Evolutionary conservation across 2,888 invertebrate genomes (phyloP), one percentile per base, ranked within the genome.

Genomic region (Rhyacophila evoluta): DNA sequence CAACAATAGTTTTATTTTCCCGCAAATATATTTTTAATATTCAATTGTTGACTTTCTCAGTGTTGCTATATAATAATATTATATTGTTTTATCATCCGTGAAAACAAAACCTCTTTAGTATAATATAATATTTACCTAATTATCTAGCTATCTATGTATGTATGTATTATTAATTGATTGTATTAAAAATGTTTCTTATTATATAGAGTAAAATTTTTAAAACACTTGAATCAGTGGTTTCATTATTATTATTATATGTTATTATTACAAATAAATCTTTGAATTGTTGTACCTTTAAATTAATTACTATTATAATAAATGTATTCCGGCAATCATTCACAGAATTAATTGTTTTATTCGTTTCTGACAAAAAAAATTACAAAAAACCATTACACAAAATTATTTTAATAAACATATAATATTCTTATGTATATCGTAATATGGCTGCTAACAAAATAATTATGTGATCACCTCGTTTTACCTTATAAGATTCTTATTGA

Each of bases 281-380:
- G 67, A 77, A 78, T 78, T 71, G 78, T 69, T 75, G 78, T 78
- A 72, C 75, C 72, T 72, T 67, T 28, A 28, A 11, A 68, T 12
- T 69, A 36, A 74, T 75, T 77, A 8, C 1, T 37, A 37, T 19
- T 25, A 38, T 68, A 80, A 79, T 81, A 81, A 81, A 81, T 81
- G 81, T 81, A 79, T 79, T 79, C 72, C 73, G 78, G 79, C 81
- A 81, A 81, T 81, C 77, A 70, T 75, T 71, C 74, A 81, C 81
- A 77, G 71, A 81, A 15, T 19, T 36, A 28, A 68, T 38, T 81
- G 69, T 79, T 79, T 80, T 75, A 78, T 77, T 80, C 19, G 55
- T 10, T 76, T n/a, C n/a, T n/a, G n/a, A n/a, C n/a, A n/a, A n/a
- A n/a, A n/a, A n/a, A n/a, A n/a, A n/a, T n/a, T n/a, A n/a, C n/a